These are phyloP conservation scores for Iselma pallidipennis DNA, from an alignment of 2,888 invertebrate genomes.

Conservation along the genomic window DNA sequence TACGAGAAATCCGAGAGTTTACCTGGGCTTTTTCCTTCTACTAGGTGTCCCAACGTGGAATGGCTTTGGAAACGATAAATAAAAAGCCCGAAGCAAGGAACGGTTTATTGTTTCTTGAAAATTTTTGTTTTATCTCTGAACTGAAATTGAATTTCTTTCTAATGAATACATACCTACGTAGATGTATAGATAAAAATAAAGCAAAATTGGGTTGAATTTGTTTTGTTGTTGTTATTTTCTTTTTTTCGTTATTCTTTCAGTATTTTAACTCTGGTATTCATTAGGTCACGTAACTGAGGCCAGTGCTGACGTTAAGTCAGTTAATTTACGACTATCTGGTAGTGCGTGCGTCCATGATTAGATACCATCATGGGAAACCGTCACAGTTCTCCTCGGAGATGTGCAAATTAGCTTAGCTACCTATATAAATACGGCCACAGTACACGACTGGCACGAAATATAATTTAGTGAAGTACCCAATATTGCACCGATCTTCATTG, in stretches of 20 bases:
- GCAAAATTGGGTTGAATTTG: no score
- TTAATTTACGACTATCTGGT: conserved; percentile 46
- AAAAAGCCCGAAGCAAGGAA: no score
- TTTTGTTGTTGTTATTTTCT: background rate
- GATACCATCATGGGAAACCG: conserved; percentile 50
- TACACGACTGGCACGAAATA: conserved; percentile 45
- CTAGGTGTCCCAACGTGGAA: no score
- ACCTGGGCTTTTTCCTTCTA: background rate
- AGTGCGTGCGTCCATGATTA: conserved; percentile 51
- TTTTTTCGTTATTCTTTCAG: no score
- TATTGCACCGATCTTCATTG: conserved; percentile 38
- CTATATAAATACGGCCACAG: conserved; percentile 44
- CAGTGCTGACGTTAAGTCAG: conserved; percentile 45
- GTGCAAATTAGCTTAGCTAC: conserved; percentile 50
- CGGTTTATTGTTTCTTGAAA: no score
- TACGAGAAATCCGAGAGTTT: no score
- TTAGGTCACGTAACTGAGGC: conserved; percentile 36
- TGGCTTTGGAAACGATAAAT: no score
- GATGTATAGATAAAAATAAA: no score
- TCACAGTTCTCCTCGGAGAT: conserved; percentile 50
- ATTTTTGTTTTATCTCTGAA: no score
- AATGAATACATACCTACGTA: no score
- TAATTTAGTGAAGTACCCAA: conserved; percentile 44
- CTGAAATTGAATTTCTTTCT: no score
- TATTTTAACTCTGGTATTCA: background rate